Evolutionary conservation across 2,113 vertebrate genomes (phyloP).

Genomic region (Promerops cafer): DNA sequence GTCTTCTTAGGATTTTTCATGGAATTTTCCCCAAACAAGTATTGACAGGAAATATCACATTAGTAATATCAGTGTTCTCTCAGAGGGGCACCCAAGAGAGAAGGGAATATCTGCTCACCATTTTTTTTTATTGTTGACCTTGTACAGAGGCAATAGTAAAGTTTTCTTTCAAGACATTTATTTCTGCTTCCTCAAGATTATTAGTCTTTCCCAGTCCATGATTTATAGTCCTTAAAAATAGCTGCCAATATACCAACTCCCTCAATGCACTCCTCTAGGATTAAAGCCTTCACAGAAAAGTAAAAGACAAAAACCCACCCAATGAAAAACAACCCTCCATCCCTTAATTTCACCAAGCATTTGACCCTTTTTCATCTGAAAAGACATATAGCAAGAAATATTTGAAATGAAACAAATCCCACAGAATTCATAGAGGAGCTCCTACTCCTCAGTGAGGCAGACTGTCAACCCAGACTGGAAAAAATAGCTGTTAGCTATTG

Average conservation of each 20-base stretch:
- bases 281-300: background rate
- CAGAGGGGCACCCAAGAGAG: background rate
- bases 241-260: background rate
- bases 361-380: background rate
- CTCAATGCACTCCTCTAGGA: background rate
- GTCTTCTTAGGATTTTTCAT: background rate
- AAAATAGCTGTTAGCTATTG: background rate
- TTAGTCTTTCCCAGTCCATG: background rate
- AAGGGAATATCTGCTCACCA: background rate
- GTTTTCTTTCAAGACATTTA: background rate
- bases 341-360: background rate
- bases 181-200: slow-evolving; percentile 3
- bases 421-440: background rate
- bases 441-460: background rate
- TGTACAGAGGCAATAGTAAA: background rate
- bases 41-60: background rate
- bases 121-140: slow-evolving; percentile 14
- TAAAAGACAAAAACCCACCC: background rate
- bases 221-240: slow-evolving; percentile 25
- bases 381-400: background rate
- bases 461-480: background rate
- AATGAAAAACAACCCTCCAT: background rate
- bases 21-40: background rate
- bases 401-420: background rate
- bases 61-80: background rate